These are phyloP conservation scores for Corythornis vintsioides DNA, from an alignment of 2,113 vertebrate species.

Conservation along the genomic window DNA sequence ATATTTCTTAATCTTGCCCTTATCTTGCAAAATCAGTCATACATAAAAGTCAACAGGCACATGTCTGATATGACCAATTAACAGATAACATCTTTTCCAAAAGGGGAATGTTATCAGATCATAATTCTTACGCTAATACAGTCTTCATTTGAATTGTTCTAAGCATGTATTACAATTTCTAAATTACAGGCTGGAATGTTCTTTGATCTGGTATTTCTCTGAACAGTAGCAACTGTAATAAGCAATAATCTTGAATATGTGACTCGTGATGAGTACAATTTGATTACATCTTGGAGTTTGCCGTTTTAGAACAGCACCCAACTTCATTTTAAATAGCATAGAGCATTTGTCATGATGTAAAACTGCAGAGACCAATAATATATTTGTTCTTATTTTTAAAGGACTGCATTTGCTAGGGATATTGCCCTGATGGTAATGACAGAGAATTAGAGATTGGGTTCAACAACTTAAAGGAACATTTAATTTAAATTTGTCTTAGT, in stretches of 20 bases:
- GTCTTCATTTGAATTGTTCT: background rate
- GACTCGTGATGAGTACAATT: background rate
- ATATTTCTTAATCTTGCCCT: background rate
- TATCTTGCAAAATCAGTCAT: background rate
- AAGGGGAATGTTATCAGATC: background rate
- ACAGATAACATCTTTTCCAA: background rate
- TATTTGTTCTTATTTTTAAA: background rate
- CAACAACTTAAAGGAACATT: background rate
- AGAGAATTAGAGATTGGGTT: background rate
- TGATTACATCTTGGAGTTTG: background rate
- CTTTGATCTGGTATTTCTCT: background rate
- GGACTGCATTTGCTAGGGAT: background rate
- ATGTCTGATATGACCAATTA: background rate
- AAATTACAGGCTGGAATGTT: background rate
- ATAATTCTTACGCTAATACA: background rate
- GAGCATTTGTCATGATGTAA: background rate
- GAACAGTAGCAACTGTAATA: background rate
- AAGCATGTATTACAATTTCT: background rate
- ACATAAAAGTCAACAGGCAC: background rate
- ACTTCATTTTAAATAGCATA: background rate
- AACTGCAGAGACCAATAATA: background rate
- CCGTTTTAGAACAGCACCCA: background rate
- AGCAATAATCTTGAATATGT: background rate
- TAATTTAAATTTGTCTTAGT: background rate
- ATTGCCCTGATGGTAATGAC: background rate